Conservation (phyloP, 1,140 invertebrate genomes). For the Drosophila asahinai region DNA sequence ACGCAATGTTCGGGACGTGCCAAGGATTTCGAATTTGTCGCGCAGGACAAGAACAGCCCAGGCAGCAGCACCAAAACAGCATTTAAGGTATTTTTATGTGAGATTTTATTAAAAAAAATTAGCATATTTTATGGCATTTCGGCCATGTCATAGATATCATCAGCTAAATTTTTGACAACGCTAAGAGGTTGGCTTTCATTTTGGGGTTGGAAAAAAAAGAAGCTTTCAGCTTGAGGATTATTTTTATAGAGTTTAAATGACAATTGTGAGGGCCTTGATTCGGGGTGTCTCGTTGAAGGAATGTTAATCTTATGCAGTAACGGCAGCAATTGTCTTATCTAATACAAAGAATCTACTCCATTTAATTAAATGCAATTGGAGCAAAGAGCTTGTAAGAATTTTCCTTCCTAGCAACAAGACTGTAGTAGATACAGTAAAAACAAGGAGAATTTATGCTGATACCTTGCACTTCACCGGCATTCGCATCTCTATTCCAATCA, state of each 20-base stretch:
- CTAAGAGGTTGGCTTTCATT: constrained; percentile 5
- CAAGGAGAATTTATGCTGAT: constrained; percentile 8
- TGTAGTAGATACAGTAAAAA: not conserved
- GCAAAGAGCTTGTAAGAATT: not conserved
- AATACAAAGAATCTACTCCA: not conserved
- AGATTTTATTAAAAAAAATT: constrained; percentile 75
- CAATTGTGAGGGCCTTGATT: not conserved
- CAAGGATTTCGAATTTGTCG: constrained; percentile 57
- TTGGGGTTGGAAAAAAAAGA: not conserved
- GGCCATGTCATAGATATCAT: constrained; percentile 38
- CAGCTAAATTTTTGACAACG: constrained; percentile 14
- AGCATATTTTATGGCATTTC: constrained; percentile 66
- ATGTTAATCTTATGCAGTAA: not conserved
- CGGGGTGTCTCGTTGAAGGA: not conserved
- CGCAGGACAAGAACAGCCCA: constrained; percentile 1
- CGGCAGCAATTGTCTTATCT: not conserved
- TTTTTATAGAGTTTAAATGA: constrained; percentile 10
- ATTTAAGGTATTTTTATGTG: constrained; percentile 76
- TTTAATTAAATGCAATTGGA: no score
- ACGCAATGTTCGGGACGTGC: constrained; percentile 70
- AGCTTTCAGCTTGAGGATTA: not conserved
- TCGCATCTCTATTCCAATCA: constrained; percentile 35
- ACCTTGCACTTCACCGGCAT: not conserved
- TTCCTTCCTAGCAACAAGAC: no score
- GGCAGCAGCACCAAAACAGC: constrained; percentile 19